A percentile compares a stretch with the other conserved stretches of the same genome.
phyloP scores from a whole-genome alignment of 2,888 invertebrate species.

The Macaria notata region DNA sequence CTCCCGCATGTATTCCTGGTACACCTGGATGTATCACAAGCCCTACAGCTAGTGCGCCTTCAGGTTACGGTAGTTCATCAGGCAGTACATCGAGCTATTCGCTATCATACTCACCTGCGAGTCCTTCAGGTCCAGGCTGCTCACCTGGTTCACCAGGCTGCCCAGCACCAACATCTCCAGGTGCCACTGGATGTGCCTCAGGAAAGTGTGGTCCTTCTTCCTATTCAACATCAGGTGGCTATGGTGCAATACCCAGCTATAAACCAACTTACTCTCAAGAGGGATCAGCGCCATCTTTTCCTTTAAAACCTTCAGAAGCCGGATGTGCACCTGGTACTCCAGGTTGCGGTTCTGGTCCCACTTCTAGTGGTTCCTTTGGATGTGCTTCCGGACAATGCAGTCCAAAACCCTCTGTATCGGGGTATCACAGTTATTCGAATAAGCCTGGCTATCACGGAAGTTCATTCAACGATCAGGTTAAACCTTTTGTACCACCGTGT shows the following conservation, averaged over 20 bases:
- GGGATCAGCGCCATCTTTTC: background rate
- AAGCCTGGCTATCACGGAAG: slow-evolving; percentile 10
- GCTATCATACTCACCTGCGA: slow-evolving; percentile 13
- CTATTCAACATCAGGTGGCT: background rate
- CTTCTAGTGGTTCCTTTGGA: background rate
- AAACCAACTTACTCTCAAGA: background rate
- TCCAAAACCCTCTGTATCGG: background rate
- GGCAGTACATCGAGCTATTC: slow-evolving; percentile 5
- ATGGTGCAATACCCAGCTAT: background rate
- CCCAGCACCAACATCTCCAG: background rate
- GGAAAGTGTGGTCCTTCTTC: slow-evolving; percentile 1
- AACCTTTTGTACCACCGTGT: slow-evolving; percentile 3
- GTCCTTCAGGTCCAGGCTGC: slow-evolving; percentile 15
- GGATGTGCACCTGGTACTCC: slow-evolving; percentile 15
- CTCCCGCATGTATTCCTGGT: slow-evolving; percentile 17
- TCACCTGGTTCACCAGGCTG: slow-evolving; percentile 13
- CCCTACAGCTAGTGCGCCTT: slow-evolving; percentile 3
- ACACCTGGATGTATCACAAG: slow-evolving; percentile 8
- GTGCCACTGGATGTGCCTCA: background rate
- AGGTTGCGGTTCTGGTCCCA: background rate
- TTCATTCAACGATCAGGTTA: background rate
- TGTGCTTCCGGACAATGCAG: slow-evolving; percentile 7
- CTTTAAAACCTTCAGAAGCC: background rate
- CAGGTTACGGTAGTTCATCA: slow-evolving; percentile 3
- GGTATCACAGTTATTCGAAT: slow-evolving; percentile 3